A percentile compares a stretch with the other conserved stretches of the same genome.
phyloP scores from a whole-genome alignment of 2,113 vertebrate species.

The Forbesichthys agassizii region DNA sequence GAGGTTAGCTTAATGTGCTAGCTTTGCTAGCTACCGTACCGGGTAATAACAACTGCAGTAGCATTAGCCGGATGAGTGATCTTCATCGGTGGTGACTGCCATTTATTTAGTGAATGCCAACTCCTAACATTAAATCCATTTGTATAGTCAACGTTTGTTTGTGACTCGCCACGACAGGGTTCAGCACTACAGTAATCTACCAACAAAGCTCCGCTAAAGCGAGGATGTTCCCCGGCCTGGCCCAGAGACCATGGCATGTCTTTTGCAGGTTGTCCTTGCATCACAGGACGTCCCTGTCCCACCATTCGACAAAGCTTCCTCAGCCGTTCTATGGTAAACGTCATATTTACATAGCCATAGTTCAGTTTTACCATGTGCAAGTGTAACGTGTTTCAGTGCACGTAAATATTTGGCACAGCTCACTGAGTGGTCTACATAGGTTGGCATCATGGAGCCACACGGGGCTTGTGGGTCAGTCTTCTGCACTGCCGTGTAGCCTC shows the following conservation, averaged over 20 bases:
- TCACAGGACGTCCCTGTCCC: constrained; percentile 58
- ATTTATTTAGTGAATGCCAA: not conserved
- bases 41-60: not conserved
- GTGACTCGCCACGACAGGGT: constrained; percentile 37
- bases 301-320: constrained; percentile 49
- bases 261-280: constrained; percentile 76
- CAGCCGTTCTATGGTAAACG: constrained; percentile 64
- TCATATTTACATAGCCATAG: not conserved
- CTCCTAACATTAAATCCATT: not conserved
- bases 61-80: not conserved
- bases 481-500: constrained; percentile 71
- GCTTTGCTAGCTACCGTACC: constrained; percentile 15
- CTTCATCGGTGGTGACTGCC: not conserved
- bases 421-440: constrained; percentile 69
- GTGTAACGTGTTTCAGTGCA: not conserved
- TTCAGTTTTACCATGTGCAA: not conserved
- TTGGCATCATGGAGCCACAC: constrained; percentile 76
- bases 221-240: constrained; percentile 79
- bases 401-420: not conserved
- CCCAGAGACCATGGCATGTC: constrained; percentile 75
- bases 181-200: constrained; percentile 27
- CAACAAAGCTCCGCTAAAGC: constrained; percentile 32
- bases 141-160: not conserved
- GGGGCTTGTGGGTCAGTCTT: constrained; percentile 70
- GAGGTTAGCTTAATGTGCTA: constrained; percentile 26